Evolutionary conservation across 2,113 vertebrate genomes (phyloP).

Genomic region (Notothenia rossii): DNA sequence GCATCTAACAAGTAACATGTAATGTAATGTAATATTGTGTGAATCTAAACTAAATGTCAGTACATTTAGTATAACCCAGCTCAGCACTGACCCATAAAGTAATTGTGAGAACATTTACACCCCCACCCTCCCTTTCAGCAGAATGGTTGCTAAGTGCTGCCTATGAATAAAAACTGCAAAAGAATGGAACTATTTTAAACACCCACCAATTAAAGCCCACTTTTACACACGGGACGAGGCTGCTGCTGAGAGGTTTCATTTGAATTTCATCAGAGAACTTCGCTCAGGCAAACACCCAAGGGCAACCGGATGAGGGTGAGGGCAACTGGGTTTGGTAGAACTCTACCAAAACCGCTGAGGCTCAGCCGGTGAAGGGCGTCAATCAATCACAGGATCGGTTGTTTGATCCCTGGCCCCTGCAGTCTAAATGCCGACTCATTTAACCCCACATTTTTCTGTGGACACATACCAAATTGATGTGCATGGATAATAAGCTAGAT

Average conservation of each 20-base stretch:
- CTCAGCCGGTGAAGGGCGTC: no score
- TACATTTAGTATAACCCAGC: no score
- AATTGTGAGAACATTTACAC: conserved; percentile 16
- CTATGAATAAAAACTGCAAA: not conserved
- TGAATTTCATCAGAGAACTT: conserved; percentile 60
- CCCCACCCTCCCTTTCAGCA: not conserved
- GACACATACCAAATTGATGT: no score
- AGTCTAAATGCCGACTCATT: no score
- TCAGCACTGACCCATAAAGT: not conserved
- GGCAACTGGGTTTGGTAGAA: not conserved
- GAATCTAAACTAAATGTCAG: no score
- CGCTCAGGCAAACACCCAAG: conserved; percentile 29
- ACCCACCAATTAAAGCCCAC: conserved; percentile 1
- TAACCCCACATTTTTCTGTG: no score
- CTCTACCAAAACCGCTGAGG: no score
- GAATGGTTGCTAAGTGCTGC: not conserved
- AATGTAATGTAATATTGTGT: not conserved
- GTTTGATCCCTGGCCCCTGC: no score
- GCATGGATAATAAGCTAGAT: no score
- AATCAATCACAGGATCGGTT: no score
- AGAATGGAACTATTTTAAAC: not conserved
- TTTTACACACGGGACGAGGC: not conserved
- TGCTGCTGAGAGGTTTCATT: conserved; percentile 40
- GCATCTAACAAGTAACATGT: no score
- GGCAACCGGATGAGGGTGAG: not conserved